phyloP scores from a whole-genome alignment of 2,113 vertebrate species.

The Excalfactoria chinensis region DNA sequence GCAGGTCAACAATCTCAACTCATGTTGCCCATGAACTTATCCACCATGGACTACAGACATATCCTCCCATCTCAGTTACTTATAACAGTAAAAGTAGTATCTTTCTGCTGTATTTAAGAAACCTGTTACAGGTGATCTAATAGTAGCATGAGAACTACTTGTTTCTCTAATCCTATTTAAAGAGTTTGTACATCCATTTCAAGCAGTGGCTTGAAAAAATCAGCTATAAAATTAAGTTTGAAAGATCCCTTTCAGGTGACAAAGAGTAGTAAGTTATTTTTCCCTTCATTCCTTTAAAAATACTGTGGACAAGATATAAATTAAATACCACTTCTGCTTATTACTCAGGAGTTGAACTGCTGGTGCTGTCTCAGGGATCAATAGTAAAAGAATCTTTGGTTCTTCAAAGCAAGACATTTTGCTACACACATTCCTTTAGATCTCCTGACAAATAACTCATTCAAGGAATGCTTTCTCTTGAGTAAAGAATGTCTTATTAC shows the following conservation, averaged over 20 bases:
- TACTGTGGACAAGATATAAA: background rate
- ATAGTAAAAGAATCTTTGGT: background rate
- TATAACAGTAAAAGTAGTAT: background rate
- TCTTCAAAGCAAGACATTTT: background rate
- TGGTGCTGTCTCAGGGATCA: background rate
- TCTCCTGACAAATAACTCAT: background rate
- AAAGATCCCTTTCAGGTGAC: background rate
- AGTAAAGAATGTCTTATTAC: background rate
- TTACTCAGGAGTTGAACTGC: background rate
- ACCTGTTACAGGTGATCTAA: fast-evolving
- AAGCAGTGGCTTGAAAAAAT: background rate
- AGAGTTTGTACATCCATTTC: background rate
- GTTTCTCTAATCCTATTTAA: background rate
- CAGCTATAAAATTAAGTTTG: background rate
- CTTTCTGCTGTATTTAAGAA: background rate
- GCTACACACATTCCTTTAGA: background rate
- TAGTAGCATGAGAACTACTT: background rate
- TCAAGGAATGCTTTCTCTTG: background rate
- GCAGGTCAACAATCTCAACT: no score
- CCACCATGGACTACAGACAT: background rate
- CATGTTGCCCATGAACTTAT: background rate
- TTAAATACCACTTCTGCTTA: background rate
- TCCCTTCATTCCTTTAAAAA: background rate
- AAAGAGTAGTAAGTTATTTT: background rate
- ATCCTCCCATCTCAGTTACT: background rate